Base-by-base conservation (phyloP, 2,888 invertebrate genomes). In the Pelosia muscerda region DNA sequence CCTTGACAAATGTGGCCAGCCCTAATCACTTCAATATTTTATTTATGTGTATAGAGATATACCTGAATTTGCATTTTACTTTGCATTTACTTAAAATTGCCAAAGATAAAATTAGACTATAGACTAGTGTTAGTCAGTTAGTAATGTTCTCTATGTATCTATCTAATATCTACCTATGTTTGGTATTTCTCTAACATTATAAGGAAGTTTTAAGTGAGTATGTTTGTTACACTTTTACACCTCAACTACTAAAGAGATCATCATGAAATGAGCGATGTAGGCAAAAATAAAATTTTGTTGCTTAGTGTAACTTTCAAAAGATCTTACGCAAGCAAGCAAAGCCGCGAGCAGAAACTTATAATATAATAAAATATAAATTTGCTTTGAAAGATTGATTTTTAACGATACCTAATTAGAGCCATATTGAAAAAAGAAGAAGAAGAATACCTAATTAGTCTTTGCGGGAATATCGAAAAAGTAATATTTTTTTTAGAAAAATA, bases 121-220 rank as follows among this genome's bases (percentile, higher is more conserved):
- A 49, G 49, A 49, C n/a, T 49, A 49, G n/a, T n/a, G 49, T n/a
- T 49, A 49, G n/a, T n/a, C 19, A 49, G n/a, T 49, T 49, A 49
- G 49, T 49, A 49, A 49, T n/a, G 49, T 19, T 49, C n/a, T 49
- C n/a, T 8, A n/a, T n/a, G n/a, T n/a, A n/a, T n/a, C n/a, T n/a
- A n/a, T n/a, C 42, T 42, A 42, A n/a, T 49, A 5, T 49, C 9
- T 6, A 42, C 1, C 10, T 2, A 15, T 13, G 38, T 38, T 38
- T 15, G 38, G 15, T 38, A 38, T 15, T n/a, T n/a, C n/a, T n/a
- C n/a, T n/a, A n/a, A n/a, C n/a, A n/a, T n/a, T n/a, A 38, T 38
- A 6, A 31, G 31, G 3, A 10, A 38, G 38, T 38, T 11, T 11
- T 34, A 3, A 34, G 10, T 11, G 38, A 38, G 38, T 15, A 8